A percentile compares a stretch with the other conserved stretches of the same genome.
phyloP scores from a whole-genome alignment of 2,888 invertebrate genomes.

The Chrysolina americana region DNA sequence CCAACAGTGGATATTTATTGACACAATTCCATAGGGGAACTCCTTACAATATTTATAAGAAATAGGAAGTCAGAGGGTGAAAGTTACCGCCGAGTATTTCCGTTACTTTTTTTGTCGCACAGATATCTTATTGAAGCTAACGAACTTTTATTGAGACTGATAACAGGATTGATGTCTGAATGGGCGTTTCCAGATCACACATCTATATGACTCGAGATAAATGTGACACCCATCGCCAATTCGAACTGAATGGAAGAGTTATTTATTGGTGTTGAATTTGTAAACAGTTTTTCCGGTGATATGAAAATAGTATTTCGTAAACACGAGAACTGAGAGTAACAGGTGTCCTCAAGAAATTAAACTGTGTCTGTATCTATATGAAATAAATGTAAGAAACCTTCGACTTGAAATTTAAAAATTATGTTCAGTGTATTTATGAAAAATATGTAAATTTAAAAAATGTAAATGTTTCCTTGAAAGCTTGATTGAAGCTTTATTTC shows the following conservation, averaged over 20 bases:
- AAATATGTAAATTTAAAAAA: too few relatives aligned
- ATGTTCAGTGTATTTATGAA: too few relatives aligned
- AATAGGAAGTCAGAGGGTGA: constrained; percentile 39
- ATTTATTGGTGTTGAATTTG: neutral
- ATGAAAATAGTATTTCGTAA: too few relatives aligned
- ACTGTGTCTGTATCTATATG: too few relatives aligned
- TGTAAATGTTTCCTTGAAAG: too few relatives aligned
- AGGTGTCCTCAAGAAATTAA: too few relatives aligned
- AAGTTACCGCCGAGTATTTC: constrained; percentile 33
- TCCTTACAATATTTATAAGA: constrained; percentile 42
- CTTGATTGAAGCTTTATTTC: too few relatives aligned
- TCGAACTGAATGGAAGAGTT: constrained; percentile 7
- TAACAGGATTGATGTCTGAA: constrained; percentile 19
- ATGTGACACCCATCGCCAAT: constrained; percentile 4
- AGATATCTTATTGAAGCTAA: constrained; percentile 32
- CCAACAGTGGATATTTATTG: constrained; percentile 42
- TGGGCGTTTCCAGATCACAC: constrained; percentile 9
- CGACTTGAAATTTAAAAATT: too few relatives aligned
- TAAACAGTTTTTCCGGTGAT: neutral
- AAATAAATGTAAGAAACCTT: too few relatives aligned
- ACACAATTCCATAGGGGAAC: constrained; percentile 44
- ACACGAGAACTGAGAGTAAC: too few relatives aligned
- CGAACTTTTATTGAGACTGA: constrained; percentile 33
- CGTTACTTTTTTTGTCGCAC: constrained; percentile 30
- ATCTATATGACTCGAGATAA: neutral